Evolutionary conservation across 2,888 invertebrate species (phyloP), one percentile per base, ranked within the genome.

Genomic region (Sympetrum striolatum): DNA sequence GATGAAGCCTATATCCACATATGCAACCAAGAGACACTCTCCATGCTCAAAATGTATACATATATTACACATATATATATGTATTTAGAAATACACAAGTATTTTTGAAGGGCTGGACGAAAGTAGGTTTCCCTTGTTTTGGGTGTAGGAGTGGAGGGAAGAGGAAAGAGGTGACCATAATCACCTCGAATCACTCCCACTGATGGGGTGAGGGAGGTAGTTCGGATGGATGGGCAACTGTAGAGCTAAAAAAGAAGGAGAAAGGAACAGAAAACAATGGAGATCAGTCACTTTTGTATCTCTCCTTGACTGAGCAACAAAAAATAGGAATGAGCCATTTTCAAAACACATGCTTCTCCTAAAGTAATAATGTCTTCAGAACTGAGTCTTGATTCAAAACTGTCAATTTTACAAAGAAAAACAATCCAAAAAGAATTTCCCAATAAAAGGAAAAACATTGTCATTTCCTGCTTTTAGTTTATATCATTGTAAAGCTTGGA

Each of bases 191-290:
- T 81, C 97, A 98, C 96, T 98, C 98, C 99, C 99, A 99, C 94
- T 98, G 98, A 95, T 99, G 98, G 92, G 99, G 99, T 93, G 99
- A 99, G 80, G 99, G 99, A 93, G 99, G 99, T 95, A 99, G 95
- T 95, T 99, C 99, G 92, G 98, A 98, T 91, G 98, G 98, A 94
- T 99, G 99, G 93, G 99, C 99, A 94, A 99, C 98, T 93, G 98
- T 97, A 93, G 99, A 98, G 96, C 99, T 99, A 96, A 92, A 96
- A 96, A 92, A 93, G 91, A 91, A 91, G 90, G 91, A 91, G 91
- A 90, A 91, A 91, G 91, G 80, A 91, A 90, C 91, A 91, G 91
- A 91, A 90, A 91, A 79, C 91, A 60, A 91, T 81, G 91, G 73
- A 90, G 91, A 81, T 90, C 90, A 80, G 90, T 90, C 90, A 73